Evolutionary conservation across 2,797 vertebrate genomes (phyloP).

Genomic region (Myotis planiceps): DNA sequence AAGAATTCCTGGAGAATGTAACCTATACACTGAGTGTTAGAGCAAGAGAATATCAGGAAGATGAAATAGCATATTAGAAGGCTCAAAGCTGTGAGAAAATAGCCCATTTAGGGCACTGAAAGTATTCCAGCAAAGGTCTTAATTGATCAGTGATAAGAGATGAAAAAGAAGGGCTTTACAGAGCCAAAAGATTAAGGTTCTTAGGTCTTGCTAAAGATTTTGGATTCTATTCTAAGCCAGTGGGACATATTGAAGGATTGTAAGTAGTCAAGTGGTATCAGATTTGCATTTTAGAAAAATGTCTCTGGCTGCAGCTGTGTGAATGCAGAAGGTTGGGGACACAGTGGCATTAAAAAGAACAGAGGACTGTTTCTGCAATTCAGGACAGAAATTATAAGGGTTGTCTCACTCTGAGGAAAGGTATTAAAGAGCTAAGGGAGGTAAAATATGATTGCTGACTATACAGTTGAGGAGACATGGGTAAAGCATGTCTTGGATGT

Average conservation of each 20-base stretch:
- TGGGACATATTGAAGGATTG: background rate
- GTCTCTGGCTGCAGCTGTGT: background rate
- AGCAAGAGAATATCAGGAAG: background rate
- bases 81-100: background rate
- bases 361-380: background rate
- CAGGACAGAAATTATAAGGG: background rate
- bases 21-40: background rate
- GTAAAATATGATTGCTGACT: background rate
- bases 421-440: background rate
- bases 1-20: background rate
- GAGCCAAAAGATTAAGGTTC: background rate
- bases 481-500: background rate
- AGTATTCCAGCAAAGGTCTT: background rate
- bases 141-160: background rate
- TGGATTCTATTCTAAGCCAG: background rate
- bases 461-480: background rate
- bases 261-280: background rate
- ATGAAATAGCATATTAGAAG: constrained; percentile 5
- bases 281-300: constrained; percentile 40
- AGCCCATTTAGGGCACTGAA: background rate
- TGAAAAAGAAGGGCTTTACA: constrained; percentile 13
- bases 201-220: background rate
- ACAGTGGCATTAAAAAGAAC: background rate
- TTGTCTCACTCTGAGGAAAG: background rate
- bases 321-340: background rate